Evolutionary conservation across 2,113 vertebrate species (phyloP), one percentile per base, ranked within the genome.

Genomic region (Saguinus imperator): DNA sequence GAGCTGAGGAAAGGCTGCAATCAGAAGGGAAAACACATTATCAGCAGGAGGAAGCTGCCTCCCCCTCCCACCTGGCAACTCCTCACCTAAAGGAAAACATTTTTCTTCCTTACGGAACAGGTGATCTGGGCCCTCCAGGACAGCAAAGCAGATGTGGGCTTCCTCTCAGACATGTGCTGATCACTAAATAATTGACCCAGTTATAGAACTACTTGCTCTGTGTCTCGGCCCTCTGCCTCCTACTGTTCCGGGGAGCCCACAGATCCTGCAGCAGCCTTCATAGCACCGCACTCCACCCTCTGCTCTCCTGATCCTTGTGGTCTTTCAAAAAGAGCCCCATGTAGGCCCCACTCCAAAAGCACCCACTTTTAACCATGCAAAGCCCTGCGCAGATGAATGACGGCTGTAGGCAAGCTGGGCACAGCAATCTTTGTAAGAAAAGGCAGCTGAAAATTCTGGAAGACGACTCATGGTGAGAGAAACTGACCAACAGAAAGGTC

Each of bases 151-250:
- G 97, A 61, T 87, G 95, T 43, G 79, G 68, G 68, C 66, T 87
- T 92, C 92, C 91, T 97, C 94, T 96, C 96, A 80, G 97, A 87
- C 79, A 86, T 12, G 97, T 96, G 96, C 96, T 37, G 6, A 77
- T 95, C 80, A 94, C 95, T 97, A 96, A 93, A 97, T 82, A 96
- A 97, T 80, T 97, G 98, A 97, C 97, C 98, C 96, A 97, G 66
- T 97, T 98, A 92, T 75, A 92, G 95, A 97, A 61, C 95, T 45
- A 61, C 87, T 61, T 72, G 76, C 76, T 81, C 32, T 7, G 7
- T 25, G 0, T 23, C 73, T 35, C 0, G 25, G 73, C 48, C 52
- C 37, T 40, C 32, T 57, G 43, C 21, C 27, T 8, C 52, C 43
- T 0, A 0, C 5, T 40, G 48, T 29, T 35, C 25, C 0, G 8